A percentile compares a stretch with the other conserved stretches of the same genome.
Evolutionary conservation across 2,797 vertebrate genomes (phyloP).

Genomic region (Pseudochirops corinnae): DNA sequence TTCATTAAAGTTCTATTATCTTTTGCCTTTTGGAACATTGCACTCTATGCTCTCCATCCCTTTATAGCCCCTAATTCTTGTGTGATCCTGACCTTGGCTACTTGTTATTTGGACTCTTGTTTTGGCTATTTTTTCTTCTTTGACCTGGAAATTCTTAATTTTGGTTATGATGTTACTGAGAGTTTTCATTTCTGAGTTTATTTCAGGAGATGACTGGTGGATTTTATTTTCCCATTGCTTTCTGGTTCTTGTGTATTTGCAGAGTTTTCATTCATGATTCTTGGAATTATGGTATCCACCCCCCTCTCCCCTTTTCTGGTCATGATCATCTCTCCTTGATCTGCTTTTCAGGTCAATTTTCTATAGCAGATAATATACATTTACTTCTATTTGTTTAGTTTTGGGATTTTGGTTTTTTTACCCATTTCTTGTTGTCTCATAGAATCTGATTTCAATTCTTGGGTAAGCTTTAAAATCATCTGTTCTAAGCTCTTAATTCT

Average conservation of each 20-base stretch:
- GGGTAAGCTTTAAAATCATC: not conserved
- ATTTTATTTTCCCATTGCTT: not conserved
- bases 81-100: not conserved
- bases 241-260: not conserved
- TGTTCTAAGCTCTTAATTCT: not conserved
- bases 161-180: not conserved
- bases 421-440: not conserved
- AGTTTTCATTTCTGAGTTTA: not conserved
- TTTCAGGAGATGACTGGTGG: not conserved
- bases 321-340: not conserved
- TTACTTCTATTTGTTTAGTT: not conserved
- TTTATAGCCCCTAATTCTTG: not conserved
- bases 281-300: not conserved
- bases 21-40: not conserved
- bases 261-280: not conserved
- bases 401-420: not conserved
- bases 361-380: too few relatives aligned
- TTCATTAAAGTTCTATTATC: not conserved
- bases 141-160: too few relatives aligned
- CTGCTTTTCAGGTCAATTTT: not conserved
- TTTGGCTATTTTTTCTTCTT: not conserved
- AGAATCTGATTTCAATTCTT: not conserved
- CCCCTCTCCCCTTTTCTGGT: not conserved
- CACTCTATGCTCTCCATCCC: not conserved
- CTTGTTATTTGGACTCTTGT: not conserved